Evolutionary conservation across 2,797 vertebrate species (phyloP).

Genomic region (Dicrostonyx torquatus): DNA sequence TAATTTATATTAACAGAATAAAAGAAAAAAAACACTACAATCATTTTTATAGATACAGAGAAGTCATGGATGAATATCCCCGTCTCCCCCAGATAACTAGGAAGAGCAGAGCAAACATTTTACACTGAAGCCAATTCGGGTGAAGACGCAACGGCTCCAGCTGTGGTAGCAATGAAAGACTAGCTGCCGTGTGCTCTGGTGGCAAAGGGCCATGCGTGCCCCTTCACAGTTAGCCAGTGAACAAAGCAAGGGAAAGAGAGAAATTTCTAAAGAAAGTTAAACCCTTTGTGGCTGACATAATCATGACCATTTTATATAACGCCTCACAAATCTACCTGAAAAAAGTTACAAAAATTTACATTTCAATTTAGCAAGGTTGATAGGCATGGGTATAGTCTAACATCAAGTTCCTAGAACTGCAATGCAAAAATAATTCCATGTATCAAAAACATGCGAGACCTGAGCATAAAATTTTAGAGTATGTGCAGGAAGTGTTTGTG

Average conservation of each 20-base stretch:
- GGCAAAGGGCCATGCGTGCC: not conserved
- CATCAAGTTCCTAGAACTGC: not conserved
- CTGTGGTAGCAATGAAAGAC: not conserved
- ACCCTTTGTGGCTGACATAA: not conserved
- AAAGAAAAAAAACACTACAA: not conserved
- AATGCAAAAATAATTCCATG: not conserved
- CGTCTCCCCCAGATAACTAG: not conserved
- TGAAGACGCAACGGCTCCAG: not conserved
- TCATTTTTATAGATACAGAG: not conserved
- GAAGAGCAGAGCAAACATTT: not conserved
- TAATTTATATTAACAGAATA: not conserved
- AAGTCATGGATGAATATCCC: not conserved
- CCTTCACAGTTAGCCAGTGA: accelerated
- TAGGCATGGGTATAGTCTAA: not conserved
- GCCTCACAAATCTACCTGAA: not conserved
- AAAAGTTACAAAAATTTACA: not conserved
- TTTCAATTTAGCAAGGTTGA: not conserved
- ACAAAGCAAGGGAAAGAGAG: not conserved
- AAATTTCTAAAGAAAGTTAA: slow-evolving; percentile 21
- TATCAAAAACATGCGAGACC: not conserved
- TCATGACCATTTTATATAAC: not conserved
- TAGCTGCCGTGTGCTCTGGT: not conserved
- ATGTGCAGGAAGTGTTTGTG: not conserved
- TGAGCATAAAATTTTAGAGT: not conserved
- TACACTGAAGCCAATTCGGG: not conserved